phyloP scores from a whole-genome alignment of 2,113 vertebrate species.

The Microcebus griseorufus region DNA sequence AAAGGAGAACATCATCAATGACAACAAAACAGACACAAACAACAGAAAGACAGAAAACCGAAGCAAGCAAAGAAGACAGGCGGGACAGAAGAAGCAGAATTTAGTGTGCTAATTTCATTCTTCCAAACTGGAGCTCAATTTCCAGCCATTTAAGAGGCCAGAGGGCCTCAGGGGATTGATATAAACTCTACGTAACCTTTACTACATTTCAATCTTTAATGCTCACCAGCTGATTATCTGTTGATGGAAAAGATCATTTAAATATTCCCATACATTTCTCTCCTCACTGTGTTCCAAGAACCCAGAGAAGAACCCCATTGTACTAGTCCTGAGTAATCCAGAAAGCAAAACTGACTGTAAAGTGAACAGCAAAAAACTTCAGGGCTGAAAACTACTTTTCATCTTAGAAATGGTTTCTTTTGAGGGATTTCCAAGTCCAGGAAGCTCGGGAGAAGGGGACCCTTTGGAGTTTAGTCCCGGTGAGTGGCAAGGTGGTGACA shows the following conservation, averaged over 20 bases:
- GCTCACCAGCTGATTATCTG: background rate
- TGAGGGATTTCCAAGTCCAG: background rate
- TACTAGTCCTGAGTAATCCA: background rate
- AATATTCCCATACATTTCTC: background rate
- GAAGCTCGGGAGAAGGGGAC: background rate
- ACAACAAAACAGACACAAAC: background rate
- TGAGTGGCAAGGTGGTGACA: background rate
- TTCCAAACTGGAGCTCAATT: background rate
- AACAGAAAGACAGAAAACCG: background rate
- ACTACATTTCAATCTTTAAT: background rate
- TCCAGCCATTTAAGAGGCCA: background rate
- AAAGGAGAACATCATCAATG: background rate
- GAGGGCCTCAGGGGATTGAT: background rate
- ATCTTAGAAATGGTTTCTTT: background rate
- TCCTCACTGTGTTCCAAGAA: background rate
- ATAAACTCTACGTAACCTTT: background rate
- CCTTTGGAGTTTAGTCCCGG: background rate
- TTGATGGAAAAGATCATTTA: background rate
- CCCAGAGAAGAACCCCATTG: background rate
- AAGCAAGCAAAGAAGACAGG: background rate
- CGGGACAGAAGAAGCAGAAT: background rate
- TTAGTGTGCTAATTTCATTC: background rate
- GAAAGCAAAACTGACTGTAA: slow-evolving; percentile 55
- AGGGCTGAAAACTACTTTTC: background rate
- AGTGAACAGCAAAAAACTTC: background rate